Base-by-base conservation (phyloP, 2,113 vertebrate species). In the Cryptotis parvus region DNA sequence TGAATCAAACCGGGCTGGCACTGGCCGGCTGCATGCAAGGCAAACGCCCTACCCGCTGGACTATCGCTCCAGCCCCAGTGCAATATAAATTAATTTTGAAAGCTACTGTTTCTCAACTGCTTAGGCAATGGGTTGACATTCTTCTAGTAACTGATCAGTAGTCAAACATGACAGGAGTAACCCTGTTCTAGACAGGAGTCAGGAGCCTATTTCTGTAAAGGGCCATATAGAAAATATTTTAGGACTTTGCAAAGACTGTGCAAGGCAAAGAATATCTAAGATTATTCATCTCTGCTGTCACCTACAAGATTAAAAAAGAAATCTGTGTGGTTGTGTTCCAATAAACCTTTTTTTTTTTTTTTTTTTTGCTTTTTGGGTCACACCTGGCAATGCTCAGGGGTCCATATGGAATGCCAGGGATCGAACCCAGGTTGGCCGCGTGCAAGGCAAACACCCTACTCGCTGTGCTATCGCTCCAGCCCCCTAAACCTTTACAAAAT, bases 401-500 rank as follows among this genome's bases (percentile, higher is more conserved):
- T n/a, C n/a, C n/a, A n/a, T n/a, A n/a, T n/a, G n/a, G n/a, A n/a
- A n/a, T n/a, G n/a, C n/a, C n/a, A n/a, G n/a, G n/a, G n/a, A n/a
- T n/a, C n/a, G n/a, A n/a, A n/a, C n/a, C n/a, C n/a, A n/a, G n/a
- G n/a, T n/a, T n/a, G n/a, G n/a, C n/a, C n/a, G n/a, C n/a, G n/a
- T n/a, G n/a, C n/a, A n/a, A n/a, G n/a, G n/a, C n/a, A n/a, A n/a
- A n/a, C n/a, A n/a, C n/a, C n/a, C n/a, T n/a, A n/a, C n/a, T n/a
- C n/a, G n/a, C n/a, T n/a, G n/a, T n/a, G n/a, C n/a, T n/a, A n/a
- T n/a, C n/a, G n/a, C n/a, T n/a, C n/a, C n/a, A n/a, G n/a, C n/a
- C n/a, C n/a, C n/a, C n/a, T n/a, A n/a, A n/a, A n/a, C n/a, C 92
- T 84, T 87, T 87, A 92, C 11, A 86, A 89, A 69, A 88, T 73